Conservation (phyloP, 2,113 vertebrate genomes). For the Sclerurus mexicanus region DNA sequence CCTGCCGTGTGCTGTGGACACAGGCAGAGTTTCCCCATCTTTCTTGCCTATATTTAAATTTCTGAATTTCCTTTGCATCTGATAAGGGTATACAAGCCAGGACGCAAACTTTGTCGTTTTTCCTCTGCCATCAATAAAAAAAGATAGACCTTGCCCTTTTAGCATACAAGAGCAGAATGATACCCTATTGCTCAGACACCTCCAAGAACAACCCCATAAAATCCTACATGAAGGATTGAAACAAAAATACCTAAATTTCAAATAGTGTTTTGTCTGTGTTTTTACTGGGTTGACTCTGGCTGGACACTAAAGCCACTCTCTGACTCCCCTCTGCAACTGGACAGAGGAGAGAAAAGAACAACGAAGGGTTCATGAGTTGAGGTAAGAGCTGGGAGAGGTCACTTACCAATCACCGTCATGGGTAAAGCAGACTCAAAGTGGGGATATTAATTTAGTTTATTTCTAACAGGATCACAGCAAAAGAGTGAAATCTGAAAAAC, state of each 20-base stretch:
- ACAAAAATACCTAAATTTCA: not conserved
- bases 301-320: not conserved
- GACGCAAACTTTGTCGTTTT: not conserved
- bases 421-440: not conserved
- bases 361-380: not conserved
- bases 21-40: not conserved
- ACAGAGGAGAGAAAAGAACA: not conserved
- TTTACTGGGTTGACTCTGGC: not conserved
- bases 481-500: not conserved
- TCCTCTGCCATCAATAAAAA: not conserved
- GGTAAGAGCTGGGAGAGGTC: not conserved
- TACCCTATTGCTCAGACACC: not conserved
- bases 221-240: not conserved
- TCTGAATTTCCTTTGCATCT: not conserved
- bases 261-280: not conserved
- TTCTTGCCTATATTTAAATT: not conserved
- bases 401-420: not conserved
- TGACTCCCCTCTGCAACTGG: not conserved
- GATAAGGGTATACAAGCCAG: not conserved
- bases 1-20: not conserved
- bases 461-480: not conserved
- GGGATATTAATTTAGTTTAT: not conserved
- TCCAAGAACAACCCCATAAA: not conserved
- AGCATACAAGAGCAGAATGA: not conserved
- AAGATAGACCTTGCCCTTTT: not conserved